Conservation (phyloP, 2,113 vertebrate species). For the Pica pica region DNA sequence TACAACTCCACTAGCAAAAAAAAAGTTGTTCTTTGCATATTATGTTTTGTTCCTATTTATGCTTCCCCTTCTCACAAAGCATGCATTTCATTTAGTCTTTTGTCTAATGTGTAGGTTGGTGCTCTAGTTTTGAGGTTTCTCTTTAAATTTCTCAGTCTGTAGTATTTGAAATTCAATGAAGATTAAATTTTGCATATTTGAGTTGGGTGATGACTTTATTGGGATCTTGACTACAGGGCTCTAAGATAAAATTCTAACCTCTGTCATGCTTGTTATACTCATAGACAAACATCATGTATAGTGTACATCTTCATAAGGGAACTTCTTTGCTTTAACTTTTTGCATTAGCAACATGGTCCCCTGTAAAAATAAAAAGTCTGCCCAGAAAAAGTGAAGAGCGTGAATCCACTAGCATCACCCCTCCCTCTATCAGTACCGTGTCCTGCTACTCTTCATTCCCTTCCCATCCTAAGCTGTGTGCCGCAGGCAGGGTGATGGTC, state of each 20-base stretch:
- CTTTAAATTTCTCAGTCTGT: neutral
- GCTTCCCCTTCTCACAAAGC: neutral
- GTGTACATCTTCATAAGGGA: neutral
- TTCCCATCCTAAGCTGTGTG: neutral
- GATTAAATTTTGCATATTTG: neutral
- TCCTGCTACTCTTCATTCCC: neutral
- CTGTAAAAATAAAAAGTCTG: neutral
- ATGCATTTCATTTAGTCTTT: neutral
- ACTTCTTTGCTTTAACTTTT: neutral
- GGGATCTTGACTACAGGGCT: neutral
- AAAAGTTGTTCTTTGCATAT: neutral
- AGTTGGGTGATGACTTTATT: neutral
- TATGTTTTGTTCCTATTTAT: neutral
- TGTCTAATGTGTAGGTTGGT: neutral
- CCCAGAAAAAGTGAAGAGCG: neutral
- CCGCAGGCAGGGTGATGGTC: neutral
- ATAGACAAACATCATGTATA: neutral
- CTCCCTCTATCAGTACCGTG: neutral
- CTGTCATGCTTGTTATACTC: neutral
- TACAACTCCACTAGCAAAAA: neutral
- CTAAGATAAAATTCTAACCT: neutral
- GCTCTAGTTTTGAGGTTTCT: neutral
- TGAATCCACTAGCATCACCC: neutral
- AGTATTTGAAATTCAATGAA: neutral
- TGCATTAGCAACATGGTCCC: neutral